Evolutionary conservation across 2,113 vertebrate genomes (phyloP).

Genomic region (Spilogale gracilis): DNA sequence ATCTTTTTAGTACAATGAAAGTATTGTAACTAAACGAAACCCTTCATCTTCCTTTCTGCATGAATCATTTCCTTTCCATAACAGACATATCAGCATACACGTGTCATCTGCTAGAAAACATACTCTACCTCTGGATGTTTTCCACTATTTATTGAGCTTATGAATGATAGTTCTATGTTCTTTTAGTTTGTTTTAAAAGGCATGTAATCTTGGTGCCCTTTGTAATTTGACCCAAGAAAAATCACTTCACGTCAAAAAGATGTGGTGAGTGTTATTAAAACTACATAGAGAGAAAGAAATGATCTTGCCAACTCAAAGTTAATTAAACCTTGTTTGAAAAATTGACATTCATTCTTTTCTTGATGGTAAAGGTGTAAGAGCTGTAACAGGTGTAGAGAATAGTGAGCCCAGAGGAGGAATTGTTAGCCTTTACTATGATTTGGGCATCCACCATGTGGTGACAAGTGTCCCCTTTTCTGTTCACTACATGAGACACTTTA

Average conservation of each 20-base stretch:
- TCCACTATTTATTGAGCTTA: conserved; percentile 27
- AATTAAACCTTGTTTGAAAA: neutral
- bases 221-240: conserved; percentile 57
- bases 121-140: conserved; percentile 69
- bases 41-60: conserved; percentile 65
- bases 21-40: conserved; percentile 27
- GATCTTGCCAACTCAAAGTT: conserved; percentile 9
- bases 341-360: conserved; percentile 29
- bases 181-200: conserved; percentile 21
- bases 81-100: conserved; percentile 43
- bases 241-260: conserved; percentile 20
- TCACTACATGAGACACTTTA: neutral
- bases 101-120: conserved; percentile 70
- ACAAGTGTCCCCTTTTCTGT: neutral
- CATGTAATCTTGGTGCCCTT: neutral
- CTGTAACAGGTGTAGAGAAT: neutral
- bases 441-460: neutral
- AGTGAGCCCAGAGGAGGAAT: neutral
- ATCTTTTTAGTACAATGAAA: conserved; percentile 57
- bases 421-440: neutral
- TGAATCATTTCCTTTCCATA: conserved; percentile 74
- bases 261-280: neutral
- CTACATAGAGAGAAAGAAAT: neutral
- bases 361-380: neutral
- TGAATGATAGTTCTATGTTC: conserved; percentile 54